Conservation (phyloP, 2,888 invertebrate species). For the Blomia tropicalis region DNA sequence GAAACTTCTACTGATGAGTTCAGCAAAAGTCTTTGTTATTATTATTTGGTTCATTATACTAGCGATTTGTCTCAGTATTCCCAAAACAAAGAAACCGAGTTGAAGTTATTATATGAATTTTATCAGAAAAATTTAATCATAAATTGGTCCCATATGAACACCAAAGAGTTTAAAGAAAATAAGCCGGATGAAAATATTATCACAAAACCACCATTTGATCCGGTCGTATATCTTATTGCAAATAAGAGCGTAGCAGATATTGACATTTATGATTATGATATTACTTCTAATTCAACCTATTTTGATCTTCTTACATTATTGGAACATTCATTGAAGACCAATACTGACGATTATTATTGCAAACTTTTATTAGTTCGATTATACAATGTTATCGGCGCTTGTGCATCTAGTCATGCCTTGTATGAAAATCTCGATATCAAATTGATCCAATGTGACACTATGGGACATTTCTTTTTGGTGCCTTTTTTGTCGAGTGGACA, state of each 20-base stretch:
- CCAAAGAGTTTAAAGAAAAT: not conserved
- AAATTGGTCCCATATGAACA: not conserved
- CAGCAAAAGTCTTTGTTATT: conserved; percentile 4
- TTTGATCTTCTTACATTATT: conserved; percentile 46
- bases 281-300: conserved; percentile 44
- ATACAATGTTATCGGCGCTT: conserved; percentile 60
- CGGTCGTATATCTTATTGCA: conserved; percentile 60
- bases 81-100: not conserved
- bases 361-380: conserved; percentile 65
- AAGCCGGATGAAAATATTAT: not conserved
- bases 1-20: not conserved
- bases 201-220: conserved; percentile 45
- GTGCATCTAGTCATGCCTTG: conserved; percentile 52
- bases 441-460: conserved; percentile 77
- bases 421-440: conserved; percentile 71
- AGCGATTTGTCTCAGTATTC: not conserved
- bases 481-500: not conserved
- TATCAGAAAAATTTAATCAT: not conserved
- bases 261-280: conserved; percentile 39
- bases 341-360: conserved; percentile 73
- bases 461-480: conserved; percentile 47
- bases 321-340: conserved; percentile 54
- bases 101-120: not conserved
- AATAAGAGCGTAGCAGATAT: conserved; percentile 48
- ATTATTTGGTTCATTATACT: not conserved